Evolutionary conservation across 2,113 vertebrate genomes (phyloP).

Genomic region (Caranx ignobilis): DNA sequence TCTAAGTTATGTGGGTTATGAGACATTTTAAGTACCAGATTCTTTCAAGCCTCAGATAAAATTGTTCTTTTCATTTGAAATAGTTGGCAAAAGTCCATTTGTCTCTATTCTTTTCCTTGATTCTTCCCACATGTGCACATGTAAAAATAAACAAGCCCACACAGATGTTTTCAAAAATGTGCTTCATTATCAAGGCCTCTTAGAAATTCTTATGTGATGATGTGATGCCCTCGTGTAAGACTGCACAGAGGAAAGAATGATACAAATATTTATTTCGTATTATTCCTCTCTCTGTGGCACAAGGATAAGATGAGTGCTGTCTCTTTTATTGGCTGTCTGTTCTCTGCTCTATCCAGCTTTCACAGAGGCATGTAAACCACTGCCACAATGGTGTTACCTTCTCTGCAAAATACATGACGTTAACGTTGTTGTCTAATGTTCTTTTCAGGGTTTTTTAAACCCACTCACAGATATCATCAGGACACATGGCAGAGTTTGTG

Average conservation of each 20-base stretch:
- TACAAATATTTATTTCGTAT: no score
- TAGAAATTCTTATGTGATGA: neutral
- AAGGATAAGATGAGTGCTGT: neutral
- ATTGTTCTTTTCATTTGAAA: neutral
- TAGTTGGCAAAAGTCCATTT: neutral
- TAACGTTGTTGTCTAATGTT: constrained; percentile 15
- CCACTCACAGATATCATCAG: constrained; percentile 81
- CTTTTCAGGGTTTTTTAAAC: constrained; percentile 86
- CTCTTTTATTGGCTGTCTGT: neutral
- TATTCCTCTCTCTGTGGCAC: neutral
- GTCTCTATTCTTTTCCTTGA: neutral
- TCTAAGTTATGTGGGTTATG: no score
- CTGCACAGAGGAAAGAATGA: no score
- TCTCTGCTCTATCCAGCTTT: neutral
- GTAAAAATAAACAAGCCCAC: neutral
- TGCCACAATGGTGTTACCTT: neutral
- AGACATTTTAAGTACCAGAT: neutral
- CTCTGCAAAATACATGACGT: neutral
- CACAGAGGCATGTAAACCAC: neutral
- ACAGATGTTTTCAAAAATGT: neutral
- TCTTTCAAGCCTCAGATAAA: no score
- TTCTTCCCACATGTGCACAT: neutral
- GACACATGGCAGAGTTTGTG: constrained; percentile 87
- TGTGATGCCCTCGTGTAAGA: no score
- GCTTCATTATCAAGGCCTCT: neutral